A percentile compares a stretch with the other conserved stretches of the same genome.
Conservation (phyloP, 1,140 invertebrate genomes). For the Tetragnatha versicolor region DNA sequence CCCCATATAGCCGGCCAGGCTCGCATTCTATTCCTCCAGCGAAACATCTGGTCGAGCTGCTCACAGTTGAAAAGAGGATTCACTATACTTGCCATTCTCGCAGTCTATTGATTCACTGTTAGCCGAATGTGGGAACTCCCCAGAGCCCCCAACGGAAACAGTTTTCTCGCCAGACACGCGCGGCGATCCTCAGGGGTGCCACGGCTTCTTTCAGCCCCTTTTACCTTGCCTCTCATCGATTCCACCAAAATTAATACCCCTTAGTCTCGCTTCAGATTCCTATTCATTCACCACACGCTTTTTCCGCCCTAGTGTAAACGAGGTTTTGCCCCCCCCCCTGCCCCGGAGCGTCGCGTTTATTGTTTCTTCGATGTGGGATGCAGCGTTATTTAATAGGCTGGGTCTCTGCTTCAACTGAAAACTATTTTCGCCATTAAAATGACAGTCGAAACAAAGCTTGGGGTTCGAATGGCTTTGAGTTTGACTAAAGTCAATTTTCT, state of each 20-base stretch:
- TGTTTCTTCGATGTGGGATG: background rate
- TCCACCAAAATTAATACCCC: constrained; percentile 47
- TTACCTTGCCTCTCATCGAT: constrained; percentile 31
- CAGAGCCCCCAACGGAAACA: constrained; percentile 39
- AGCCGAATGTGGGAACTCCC: constrained; percentile 38
- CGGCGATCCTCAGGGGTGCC: constrained; percentile 39
- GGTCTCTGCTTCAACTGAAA: too few relatives aligned
- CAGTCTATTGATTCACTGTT: constrained; percentile 50
- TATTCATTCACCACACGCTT: constrained; percentile 17
- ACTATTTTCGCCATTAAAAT: too few relatives aligned
- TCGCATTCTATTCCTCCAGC: constrained; percentile 24
- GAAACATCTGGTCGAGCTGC: constrained; percentile 31
- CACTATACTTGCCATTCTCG: constrained; percentile 35
- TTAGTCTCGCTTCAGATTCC: constrained; percentile 36
- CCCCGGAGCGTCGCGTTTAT: background rate
- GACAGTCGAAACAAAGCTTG: too few relatives aligned
- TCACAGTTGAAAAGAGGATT: constrained; percentile 36
- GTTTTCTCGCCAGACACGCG: constrained; percentile 46
- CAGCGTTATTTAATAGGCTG: too few relatives aligned
- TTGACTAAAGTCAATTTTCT: too few relatives aligned
- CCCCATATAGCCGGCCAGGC: background rate
- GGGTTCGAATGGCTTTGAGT: too few relatives aligned
- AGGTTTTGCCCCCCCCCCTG: background rate
- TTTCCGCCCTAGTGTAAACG: constrained; percentile 15
- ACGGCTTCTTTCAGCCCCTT: constrained; percentile 43